Percentiles rank a stretch among this genome's conserved stretches.
Evolutionary conservation across 2,888 invertebrate species (phyloP).

Genomic region (Xanthia togata): DNA sequence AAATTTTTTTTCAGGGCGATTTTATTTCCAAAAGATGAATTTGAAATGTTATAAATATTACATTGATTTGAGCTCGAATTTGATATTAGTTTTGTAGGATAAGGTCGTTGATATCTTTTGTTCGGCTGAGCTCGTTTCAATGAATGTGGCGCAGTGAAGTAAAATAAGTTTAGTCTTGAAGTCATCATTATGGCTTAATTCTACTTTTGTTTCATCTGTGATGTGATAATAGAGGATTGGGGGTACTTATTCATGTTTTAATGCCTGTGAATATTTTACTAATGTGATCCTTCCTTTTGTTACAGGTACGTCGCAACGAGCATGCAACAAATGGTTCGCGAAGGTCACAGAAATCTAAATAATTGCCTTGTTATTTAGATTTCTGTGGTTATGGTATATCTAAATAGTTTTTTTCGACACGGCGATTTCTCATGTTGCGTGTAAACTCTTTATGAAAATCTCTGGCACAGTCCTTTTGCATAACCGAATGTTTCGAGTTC

Average conservation of each 20-base stretch:
- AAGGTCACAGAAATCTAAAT: no score
- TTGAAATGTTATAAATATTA: slow-evolving; percentile 67
- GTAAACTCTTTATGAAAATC: not conserved
- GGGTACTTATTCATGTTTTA: not conserved
- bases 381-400: no score
- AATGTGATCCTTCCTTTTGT: slow-evolving; percentile 21
- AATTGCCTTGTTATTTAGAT: no score
- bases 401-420: not conserved
- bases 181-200: not conserved
- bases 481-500: not conserved
- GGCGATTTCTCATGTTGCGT: not conserved
- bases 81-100: slow-evolving; percentile 45
- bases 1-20: slow-evolving; percentile 32
- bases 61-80: slow-evolving; percentile 55
- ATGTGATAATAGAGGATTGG: not conserved
- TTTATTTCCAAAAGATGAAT: slow-evolving; percentile 64
- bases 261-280: not conserved
- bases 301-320: slow-evolving; percentile 29
- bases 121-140: slow-evolving; percentile 2
- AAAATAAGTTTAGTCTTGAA: not conserved
- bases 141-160: not conserved
- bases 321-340: not conserved
- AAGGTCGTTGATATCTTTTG: slow-evolving; percentile 53
- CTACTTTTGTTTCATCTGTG: not conserved
- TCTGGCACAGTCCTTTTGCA: not conserved